A percentile compares a stretch with the other conserved stretches of the same genome.
Evolutionary conservation across 2,113 vertebrate species (phyloP).

Genomic region (Mus spicilegus): DNA sequence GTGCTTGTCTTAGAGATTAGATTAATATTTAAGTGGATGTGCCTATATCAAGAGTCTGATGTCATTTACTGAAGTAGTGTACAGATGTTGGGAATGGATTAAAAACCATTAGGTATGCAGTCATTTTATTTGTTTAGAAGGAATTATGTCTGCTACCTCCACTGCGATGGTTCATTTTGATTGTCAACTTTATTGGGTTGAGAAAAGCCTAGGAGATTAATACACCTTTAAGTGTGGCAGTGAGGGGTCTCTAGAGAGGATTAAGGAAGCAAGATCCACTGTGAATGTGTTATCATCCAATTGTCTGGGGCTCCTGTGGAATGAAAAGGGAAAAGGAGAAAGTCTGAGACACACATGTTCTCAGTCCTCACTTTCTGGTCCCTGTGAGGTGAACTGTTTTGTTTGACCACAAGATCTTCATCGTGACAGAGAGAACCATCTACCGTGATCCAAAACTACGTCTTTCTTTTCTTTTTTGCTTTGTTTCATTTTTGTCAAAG

Average conservation of each 20-base stretch:
- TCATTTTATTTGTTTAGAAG: constrained; percentile 47
- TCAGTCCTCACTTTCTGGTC: neutral
- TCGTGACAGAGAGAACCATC: neutral
- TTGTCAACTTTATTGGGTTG: neutral
- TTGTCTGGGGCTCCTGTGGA: neutral
- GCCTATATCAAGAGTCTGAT: neutral
- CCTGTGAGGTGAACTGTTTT: neutral
- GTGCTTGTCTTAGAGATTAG: constrained; percentile 53
- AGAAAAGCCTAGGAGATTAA: neutral
- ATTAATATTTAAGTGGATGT: constrained; percentile 62
- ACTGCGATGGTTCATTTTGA: neutral
- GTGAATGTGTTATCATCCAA: too few relatives aligned
- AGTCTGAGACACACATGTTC: too few relatives aligned
- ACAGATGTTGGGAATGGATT: constrained; percentile 24
- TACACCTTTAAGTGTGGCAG: neutral
- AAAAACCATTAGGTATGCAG: neutral
- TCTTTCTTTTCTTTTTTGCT: too few relatives aligned
- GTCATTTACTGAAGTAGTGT: constrained; percentile 49
- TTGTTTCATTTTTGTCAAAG: neutral
- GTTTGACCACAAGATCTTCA: neutral
- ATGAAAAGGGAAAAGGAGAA: neutral
- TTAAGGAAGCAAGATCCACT: neutral
- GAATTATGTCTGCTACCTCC: neutral
- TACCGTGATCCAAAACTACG: neutral
- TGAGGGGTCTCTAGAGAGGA: neutral